A percentile compares a stretch with the other conserved stretches of the same genome.
These are phyloP conservation scores for Lophura nycthemera DNA, from an alignment of 2,113 vertebrate genomes.

Conservation along the genomic window DNA sequence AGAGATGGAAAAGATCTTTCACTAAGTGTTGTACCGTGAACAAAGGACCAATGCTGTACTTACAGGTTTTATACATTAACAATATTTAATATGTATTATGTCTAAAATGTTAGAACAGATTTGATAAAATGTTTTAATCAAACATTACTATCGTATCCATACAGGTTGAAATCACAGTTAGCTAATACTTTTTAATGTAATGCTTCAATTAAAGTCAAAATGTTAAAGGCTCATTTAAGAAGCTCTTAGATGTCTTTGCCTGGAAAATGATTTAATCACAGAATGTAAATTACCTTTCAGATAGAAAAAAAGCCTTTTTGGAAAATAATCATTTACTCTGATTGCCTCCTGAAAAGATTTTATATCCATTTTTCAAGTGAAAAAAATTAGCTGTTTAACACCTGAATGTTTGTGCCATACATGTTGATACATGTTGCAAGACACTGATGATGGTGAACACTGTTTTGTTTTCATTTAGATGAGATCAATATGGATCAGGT, in stretches of 20 bases:
- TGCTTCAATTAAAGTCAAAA: not conserved
- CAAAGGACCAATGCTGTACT: not conserved
- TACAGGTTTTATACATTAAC: no score
- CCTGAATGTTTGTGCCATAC: not conserved
- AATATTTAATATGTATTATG: not conserved
- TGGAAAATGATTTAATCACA: not conserved
- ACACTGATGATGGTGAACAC: not conserved
- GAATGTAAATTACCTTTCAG: not conserved
- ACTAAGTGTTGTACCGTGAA: not conserved
- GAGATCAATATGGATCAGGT: not conserved
- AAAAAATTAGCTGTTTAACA: not conserved
- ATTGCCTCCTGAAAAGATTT: not conserved
- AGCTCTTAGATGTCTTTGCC: not conserved
- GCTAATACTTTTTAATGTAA: not conserved
- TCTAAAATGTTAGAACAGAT: not conserved
- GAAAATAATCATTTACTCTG: not conserved
- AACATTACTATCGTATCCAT: not conserved
- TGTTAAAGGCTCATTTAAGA: not conserved
- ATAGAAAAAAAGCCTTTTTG: not conserved
- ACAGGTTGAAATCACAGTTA: not conserved
- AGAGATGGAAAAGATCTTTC: not conserved
- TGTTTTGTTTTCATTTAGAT: not conserved
- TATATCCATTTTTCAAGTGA: not conserved
- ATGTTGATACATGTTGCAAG: not conserved
- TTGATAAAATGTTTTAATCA: not conserved